Evolutionary conservation across 2,113 vertebrate species (phyloP).

Genomic region (Varanus komodoensis): DNA sequence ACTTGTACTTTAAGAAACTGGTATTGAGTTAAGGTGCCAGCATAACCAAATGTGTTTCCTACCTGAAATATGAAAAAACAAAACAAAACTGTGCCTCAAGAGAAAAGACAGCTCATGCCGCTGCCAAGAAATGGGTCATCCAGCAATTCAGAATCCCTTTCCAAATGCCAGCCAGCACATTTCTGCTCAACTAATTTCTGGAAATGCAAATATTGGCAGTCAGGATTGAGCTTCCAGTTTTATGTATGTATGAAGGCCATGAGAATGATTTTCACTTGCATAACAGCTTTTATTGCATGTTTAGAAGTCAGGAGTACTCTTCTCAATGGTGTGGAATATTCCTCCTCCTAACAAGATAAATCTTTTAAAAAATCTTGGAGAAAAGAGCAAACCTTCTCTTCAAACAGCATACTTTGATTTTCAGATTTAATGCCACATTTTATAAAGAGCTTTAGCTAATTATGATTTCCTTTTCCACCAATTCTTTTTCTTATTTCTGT

Average conservation of each 20-base stretch:
- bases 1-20: neutral
- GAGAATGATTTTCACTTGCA: slow-evolving; percentile 35
- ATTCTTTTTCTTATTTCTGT: neutral
- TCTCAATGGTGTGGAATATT: slow-evolving; percentile 18
- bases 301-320: neutral
- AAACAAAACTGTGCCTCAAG: neutral
- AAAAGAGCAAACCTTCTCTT: neutral
- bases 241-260: slow-evolving; percentile 21
- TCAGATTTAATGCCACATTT: slow-evolving; percentile 11
- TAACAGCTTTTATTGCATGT: slow-evolving; percentile 8
- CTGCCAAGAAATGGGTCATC: slow-evolving; percentile 23
- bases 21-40: no score
- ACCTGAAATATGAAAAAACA: slow-evolving; percentile 3
- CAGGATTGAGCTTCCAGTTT: slow-evolving; percentile 17
- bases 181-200: slow-evolving; percentile 16
- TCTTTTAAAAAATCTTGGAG: neutral
- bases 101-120: neutral
- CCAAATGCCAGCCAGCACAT: slow-evolving; percentile 14
- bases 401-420: neutral
- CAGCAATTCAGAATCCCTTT: slow-evolving; percentile 15
- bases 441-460: neutral
- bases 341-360: slow-evolving; percentile 12
- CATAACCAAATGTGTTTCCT: neutral
- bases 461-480: neutral
- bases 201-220: slow-evolving; percentile 36